A percentile compares a stretch with the other conserved stretches of the same genome.
These are phyloP conservation scores for Madoqua kirkii DNA, from an alignment of 2,113 vertebrate genomes.

Conservation along the genomic window DNA sequence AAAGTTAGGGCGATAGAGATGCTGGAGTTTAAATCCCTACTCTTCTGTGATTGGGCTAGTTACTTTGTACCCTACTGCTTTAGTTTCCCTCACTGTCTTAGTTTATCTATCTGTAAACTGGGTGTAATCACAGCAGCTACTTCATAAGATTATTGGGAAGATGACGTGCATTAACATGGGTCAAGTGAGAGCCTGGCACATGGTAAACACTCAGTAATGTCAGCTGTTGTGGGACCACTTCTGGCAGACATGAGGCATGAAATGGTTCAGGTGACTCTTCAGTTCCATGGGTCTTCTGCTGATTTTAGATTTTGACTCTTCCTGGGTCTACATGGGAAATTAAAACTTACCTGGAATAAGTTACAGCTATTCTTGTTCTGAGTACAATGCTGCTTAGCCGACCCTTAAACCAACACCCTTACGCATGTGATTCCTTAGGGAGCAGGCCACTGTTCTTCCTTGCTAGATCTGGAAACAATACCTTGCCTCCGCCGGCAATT, in stretches of 20 bases:
- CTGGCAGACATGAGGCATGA: not conserved
- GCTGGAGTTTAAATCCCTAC: not conserved
- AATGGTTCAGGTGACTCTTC: not conserved
- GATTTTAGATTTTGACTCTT: not conserved
- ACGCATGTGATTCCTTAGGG: not conserved
- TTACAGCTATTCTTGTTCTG: not conserved
- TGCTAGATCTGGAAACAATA: constrained; percentile 60
- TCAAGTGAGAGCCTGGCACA: not conserved
- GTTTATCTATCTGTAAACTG: not conserved
- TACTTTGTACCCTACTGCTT: not conserved
- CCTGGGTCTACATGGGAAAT: no score
- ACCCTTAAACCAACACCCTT: not conserved
- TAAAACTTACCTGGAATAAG: not conserved
- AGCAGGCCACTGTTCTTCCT: not conserved
- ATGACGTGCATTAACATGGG: no score
- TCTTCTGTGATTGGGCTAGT: not conserved
- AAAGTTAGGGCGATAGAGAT: not conserved
- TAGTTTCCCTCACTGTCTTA: not conserved
- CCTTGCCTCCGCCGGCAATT: constrained; percentile 97
- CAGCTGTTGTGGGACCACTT: not conserved
- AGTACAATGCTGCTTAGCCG: not conserved
- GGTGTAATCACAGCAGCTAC: not conserved
- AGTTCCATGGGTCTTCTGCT: not conserved
- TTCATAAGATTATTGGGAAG: not conserved
- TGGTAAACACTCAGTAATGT: not conserved